phyloP scores from a whole-genome alignment of 2,113 vertebrate genomes.

The Antechinus stuartii region DNA sequence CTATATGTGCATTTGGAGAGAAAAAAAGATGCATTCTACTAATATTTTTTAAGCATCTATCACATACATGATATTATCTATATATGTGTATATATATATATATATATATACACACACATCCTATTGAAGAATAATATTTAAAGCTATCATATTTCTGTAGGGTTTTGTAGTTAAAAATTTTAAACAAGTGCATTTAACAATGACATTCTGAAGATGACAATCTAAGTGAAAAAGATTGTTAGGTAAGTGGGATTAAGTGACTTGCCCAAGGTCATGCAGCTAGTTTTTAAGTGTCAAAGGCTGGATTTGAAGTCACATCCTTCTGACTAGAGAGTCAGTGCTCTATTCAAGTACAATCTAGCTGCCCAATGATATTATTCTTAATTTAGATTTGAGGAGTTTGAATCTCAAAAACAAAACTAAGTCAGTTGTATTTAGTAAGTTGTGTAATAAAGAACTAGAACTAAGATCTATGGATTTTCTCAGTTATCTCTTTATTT shows the following conservation, averaged over 20 bases:
- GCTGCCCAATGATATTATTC: fast-evolving
- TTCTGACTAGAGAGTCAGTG: too few species aligned
- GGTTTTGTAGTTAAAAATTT: background rate
- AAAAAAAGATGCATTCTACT: too few species aligned
- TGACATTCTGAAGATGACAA: fast-evolving
- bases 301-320: too few species aligned
- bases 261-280: too few species aligned
- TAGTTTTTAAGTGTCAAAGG: too few species aligned
- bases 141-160: background rate
- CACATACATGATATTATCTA: too few species aligned
- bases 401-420: fast-evolving
- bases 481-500: background rate
- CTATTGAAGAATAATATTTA: background rate
- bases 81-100: background rate
- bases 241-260: too few species aligned
- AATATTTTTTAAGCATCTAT: too few species aligned
- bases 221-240: fast-evolving
- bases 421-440: background rate
- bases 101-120: too few species aligned
- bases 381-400: background rate
- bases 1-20: background rate
- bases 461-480: background rate
- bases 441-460: background rate
- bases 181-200: background rate
- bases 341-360: too few species aligned